Evolutionary conservation across 2,888 invertebrate genomes (phyloP).

Genomic region (Eurytoma californica): DNA sequence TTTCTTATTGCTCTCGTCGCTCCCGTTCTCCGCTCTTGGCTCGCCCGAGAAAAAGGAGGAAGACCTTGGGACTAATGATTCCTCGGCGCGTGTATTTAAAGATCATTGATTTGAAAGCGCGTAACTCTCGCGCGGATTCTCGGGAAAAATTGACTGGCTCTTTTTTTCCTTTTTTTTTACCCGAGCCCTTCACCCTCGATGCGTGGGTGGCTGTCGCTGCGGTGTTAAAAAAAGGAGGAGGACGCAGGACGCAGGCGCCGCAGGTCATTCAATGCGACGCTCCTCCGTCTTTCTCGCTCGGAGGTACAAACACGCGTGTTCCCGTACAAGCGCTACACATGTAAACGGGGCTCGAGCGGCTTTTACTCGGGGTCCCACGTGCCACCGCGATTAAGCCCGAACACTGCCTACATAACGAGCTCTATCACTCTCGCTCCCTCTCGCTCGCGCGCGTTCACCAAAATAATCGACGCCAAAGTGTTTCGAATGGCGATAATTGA

Average conservation of each 20-base stretch:
- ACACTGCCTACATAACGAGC: constrained; percentile 53
- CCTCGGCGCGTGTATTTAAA: constrained; percentile 27
- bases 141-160: background rate
- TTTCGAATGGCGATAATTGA: constrained; percentile 39
- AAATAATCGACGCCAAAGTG: constrained; percentile 38
- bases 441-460: background rate
- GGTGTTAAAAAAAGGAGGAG: background rate
- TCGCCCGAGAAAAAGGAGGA: background rate
- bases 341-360: constrained; percentile 54
- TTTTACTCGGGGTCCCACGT: constrained; percentile 57
- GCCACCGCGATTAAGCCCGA: constrained; percentile 51
- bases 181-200: background rate
- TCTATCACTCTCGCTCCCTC: constrained; percentile 33
- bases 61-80: constrained; percentile 38
- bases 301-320: constrained; percentile 46
- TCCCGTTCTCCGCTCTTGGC: constrained; percentile 1
- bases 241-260: background rate
- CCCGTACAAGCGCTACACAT: constrained; percentile 45
- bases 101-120: background rate
- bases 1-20: constrained; percentile 37
- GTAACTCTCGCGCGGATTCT: constrained; percentile 9
- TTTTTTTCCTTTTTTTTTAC: background rate
- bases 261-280: constrained; percentile 35
- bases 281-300: constrained; percentile 20
- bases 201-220: background rate